Conservation (phyloP, 2,888 invertebrate species). For the Automeris io region DNA sequence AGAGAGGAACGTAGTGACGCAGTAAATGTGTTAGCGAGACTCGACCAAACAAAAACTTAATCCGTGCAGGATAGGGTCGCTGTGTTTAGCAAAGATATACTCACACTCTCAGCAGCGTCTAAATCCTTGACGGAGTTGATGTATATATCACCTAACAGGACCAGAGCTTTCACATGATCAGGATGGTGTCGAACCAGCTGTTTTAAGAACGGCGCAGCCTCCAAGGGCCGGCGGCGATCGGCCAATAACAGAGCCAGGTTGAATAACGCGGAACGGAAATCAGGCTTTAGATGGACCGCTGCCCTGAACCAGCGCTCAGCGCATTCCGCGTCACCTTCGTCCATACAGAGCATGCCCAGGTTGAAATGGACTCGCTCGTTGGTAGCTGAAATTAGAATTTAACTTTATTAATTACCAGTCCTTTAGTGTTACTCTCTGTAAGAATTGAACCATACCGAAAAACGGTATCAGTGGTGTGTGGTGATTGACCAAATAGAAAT, state of each 20-base stretch:
- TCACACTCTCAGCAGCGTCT: constrained; percentile 94
- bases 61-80: too few species aligned
- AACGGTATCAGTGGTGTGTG: too few species aligned
- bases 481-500: too few species aligned
- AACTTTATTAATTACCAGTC: too few species aligned
- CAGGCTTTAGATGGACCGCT: constrained; percentile 90
- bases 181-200: constrained; percentile 94
- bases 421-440: too few species aligned
- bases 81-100: too few species aligned
- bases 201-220: constrained; percentile 94
- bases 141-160: constrained; percentile 95
- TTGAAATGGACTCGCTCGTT: constrained; percentile 97
- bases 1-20: too few species aligned
- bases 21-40: too few species aligned
- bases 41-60: too few species aligned
- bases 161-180: constrained; percentile 95
- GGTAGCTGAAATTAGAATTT: constrained; percentile 60
- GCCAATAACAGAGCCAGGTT: constrained; percentile 94
- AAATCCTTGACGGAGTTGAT: constrained; percentile 96
- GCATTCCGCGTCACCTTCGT: constrained; percentile 90
- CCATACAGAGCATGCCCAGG: constrained; percentile 97
- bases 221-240: constrained; percentile 90
- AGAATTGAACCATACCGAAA: too few species aligned
- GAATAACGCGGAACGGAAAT: constrained; percentile 95
- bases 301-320: constrained; percentile 95